phyloP scores from a whole-genome alignment of 2,797 vertebrate species.

The Eospalax fontanierii region DNA sequence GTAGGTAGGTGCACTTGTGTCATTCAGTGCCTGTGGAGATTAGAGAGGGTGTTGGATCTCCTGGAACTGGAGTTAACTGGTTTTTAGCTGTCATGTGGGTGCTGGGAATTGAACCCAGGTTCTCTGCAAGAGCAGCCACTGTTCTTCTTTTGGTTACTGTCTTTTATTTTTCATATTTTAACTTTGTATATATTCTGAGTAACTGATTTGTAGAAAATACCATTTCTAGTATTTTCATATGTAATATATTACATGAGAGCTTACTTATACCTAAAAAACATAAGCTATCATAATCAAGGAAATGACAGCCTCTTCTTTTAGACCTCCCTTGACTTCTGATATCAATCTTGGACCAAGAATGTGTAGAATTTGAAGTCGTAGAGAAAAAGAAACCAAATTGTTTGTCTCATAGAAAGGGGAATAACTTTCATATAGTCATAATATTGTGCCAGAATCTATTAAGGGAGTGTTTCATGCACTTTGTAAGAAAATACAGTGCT shows the following conservation, averaged over 20 bases:
- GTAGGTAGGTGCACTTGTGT: no score
- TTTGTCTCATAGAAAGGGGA: not conserved
- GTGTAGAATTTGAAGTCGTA: constrained; percentile 41
- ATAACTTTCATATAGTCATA: not conserved
- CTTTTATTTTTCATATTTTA: constrained; percentile 58
- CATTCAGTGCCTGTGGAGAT: no score
- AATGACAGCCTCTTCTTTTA: not conserved
- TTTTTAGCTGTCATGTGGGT: no score
- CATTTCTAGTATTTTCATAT: constrained; percentile 20
- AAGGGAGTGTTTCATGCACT: not conserved
- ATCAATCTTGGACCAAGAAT: not conserved
- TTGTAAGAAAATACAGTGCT: not conserved
- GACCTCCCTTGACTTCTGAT: not conserved
- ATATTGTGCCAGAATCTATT: not conserved
- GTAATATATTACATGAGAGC: constrained; percentile 5
- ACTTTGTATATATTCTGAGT: constrained; percentile 45
- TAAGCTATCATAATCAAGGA: not conserved
- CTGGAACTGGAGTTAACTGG: no score
- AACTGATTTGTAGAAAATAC: constrained; percentile 20
- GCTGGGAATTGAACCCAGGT: no score
- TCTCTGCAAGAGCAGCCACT: no score
- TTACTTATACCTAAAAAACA: not conserved
- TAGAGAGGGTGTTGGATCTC: no score
- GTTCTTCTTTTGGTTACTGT: constrained; percentile 26
- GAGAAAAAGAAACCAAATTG: constrained; percentile 29